A percentile compares a stretch with the other conserved stretches of the same genome.
Evolutionary conservation across 2,797 vertebrate species (phyloP).

Genomic region (Etheostoma perlongum): DNA sequence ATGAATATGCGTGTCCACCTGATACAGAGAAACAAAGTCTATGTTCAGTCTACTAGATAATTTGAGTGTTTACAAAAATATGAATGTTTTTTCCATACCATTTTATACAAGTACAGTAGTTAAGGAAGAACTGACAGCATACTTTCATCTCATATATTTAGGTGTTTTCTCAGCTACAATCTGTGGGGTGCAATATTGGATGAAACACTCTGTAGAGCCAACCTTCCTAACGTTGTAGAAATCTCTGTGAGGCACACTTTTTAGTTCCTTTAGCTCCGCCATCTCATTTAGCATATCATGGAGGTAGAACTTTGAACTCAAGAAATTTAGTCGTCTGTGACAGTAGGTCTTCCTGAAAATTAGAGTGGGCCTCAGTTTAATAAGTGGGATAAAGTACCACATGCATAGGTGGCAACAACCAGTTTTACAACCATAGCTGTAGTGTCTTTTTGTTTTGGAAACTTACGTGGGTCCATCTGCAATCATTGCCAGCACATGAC

Average conservation of each 20-base stretch:
- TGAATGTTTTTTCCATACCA: background rate
- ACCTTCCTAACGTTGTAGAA: slow-evolving; percentile 99
- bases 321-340: slow-evolving; percentile 94
- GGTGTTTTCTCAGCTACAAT: background rate
- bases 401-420: background rate
- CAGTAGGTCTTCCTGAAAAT: slow-evolving; percentile 94
- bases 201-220: slow-evolving; percentile 1
- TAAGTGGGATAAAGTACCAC: background rate
- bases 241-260: slow-evolving; percentile 94
- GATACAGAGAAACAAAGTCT: slow-evolving; percentile 1
- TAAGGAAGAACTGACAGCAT: background rate
- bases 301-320: slow-evolving; percentile 96
- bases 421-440: slow-evolving; percentile 23
- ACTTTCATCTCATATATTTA: background rate
- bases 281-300: slow-evolving; percentile 99
- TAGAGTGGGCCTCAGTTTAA: background rate
- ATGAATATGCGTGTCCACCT: slow-evolving; percentile 99
- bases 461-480: slow-evolving; percentile 96
- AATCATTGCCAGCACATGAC: slow-evolving; percentile 93
- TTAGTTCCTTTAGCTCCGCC: slow-evolving; percentile 96
- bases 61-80: background rate
- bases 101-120: slow-evolving; percentile 2
- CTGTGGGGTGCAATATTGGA: background rate
- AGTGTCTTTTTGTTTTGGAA: slow-evolving; percentile 38
- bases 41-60: background rate